Evolutionary conservation across 2,113 vertebrate species (phyloP).

Genomic region (Elephantulus edwardii): DNA sequence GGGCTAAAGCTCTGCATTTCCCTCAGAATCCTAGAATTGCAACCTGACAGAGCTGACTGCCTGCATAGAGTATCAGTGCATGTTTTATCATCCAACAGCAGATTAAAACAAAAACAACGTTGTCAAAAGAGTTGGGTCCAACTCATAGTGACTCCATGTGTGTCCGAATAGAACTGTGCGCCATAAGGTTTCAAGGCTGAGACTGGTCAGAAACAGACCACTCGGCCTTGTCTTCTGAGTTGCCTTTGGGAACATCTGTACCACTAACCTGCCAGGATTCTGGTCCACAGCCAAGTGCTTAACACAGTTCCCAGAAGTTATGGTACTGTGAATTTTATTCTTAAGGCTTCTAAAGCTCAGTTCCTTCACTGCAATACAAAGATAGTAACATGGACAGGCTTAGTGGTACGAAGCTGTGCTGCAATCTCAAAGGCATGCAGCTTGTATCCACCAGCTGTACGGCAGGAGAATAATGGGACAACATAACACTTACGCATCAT

Average conservation of each 20-base stretch:
- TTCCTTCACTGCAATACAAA: too few species aligned
- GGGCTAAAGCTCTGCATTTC: rapidly evolving
- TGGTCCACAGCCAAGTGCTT: not conserved
- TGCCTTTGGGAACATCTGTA: not conserved
- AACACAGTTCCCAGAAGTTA: too few species aligned
- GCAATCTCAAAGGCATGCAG: too few species aligned
- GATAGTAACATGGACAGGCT: too few species aligned
- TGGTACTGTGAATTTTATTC: too few species aligned
- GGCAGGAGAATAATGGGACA: too few species aligned
- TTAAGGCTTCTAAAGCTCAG: too few species aligned
- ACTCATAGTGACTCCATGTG: not conserved
- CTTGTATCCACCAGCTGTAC: too few species aligned
- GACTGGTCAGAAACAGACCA: not conserved
- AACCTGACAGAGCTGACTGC: not conserved
- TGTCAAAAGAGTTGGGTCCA: not conserved
- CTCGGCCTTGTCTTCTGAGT: not conserved
- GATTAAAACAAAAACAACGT: not conserved
- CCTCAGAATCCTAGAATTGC: rapidly evolving
- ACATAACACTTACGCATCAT: too few species aligned
- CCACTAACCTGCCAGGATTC: not conserved
- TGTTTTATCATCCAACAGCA: too few species aligned
- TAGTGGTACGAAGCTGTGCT: too few species aligned
- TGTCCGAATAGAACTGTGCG: not conserved
- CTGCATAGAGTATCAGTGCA: too few species aligned
- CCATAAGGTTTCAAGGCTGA: not conserved